Evolutionary conservation across 2,797 vertebrate species (phyloP), one percentile per base, ranked within the genome.

Genomic region (Peromyscus eremicus): DNA sequence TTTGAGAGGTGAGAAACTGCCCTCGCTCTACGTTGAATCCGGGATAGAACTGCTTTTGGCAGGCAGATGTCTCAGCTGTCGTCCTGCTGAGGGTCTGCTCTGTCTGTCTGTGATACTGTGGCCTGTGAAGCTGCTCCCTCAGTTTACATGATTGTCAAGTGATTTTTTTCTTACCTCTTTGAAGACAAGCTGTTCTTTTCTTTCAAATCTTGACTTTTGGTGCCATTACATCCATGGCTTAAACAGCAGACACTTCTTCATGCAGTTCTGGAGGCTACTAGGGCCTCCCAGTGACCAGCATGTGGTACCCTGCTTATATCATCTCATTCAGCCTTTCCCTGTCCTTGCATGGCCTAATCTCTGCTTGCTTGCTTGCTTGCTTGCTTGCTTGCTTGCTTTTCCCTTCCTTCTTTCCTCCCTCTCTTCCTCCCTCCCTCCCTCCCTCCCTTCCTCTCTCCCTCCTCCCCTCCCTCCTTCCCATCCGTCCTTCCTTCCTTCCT

Each of bases 1-100:
- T 99, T 99, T 97, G 99, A 99, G 98, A 99, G 99, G 99, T 99
- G 88, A 95, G 95, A 66, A 40, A 68, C 2, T 19, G 49, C 3
- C 40, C 16, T 43, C n/a, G 17, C 4, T 12, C 73, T 34, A 8
- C 21, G 43, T 49, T 13, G 25, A 52, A 2, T 34, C 40, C 17
- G 64, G 52, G 37, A 4, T 66, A 37, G 23, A 46, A 52, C 3
- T 10, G 17, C 40, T 57, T 80, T 55, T 46, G 13, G 29, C 66
- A 25, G 3, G 68, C 8, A 62, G 37, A 12, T 17, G 8, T n/a
- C 13, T 37, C 9, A 88, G 40, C 64, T 52, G 46, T 70, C 17
- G 9, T 3, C 46, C 37, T 60, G 27, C 66, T 40, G 73, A 46
- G 73, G 40, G 23, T 77, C 29, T 49, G 14, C 27, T 77, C 27